phyloP scores from a whole-genome alignment of 2,888 invertebrate genomes.

The Drosophila incognita region DNA sequence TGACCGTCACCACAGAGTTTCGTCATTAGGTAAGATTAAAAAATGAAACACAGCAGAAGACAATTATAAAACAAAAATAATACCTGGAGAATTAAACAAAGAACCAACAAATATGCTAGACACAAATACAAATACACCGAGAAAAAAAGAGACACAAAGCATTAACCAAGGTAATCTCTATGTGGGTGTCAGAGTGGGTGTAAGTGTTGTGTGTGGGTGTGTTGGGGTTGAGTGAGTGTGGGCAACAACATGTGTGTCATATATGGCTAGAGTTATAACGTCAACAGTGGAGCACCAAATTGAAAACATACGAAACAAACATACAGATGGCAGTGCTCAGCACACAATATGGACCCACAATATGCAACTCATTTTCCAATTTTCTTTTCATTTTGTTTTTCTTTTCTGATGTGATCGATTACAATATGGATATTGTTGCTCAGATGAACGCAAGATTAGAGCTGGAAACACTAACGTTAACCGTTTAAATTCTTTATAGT shows the following conservation, averaged over 20 bases:
- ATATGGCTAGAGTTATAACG: conserved; percentile 11
- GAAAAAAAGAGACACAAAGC: conserved; percentile 42
- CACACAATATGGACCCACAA: conserved; percentile 54
- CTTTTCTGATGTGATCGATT: background rate
- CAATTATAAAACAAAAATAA: conserved; percentile 23
- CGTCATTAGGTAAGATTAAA: conserved; percentile 37
- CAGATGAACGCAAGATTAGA: conserved; percentile 49
- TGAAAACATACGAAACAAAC: conserved; percentile 57
- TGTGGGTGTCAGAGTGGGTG: conserved; percentile 18
- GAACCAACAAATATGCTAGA: conserved; percentile 31
- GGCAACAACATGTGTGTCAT: background rate
- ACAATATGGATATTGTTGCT: conserved; percentile 57
- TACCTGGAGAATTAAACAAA: conserved; percentile 39
- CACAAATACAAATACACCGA: conserved; percentile 19
- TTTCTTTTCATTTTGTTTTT: background rate
- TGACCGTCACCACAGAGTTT: conserved; percentile 69
- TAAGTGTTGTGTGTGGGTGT: conserved; percentile 14
- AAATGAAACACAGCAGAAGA: conserved; percentile 26
- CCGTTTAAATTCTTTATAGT: background rate
- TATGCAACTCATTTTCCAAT: conserved; percentile 1
- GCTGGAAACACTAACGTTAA: conserved; percentile 4
- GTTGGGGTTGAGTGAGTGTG: conserved; percentile 4
- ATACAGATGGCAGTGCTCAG: conserved; percentile 55
- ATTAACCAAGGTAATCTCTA: conserved; percentile 41
- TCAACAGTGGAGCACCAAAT: conserved; percentile 14